Evolutionary conservation across 2,888 invertebrate species (phyloP).

Genomic region (Eulithis testata): DNA sequence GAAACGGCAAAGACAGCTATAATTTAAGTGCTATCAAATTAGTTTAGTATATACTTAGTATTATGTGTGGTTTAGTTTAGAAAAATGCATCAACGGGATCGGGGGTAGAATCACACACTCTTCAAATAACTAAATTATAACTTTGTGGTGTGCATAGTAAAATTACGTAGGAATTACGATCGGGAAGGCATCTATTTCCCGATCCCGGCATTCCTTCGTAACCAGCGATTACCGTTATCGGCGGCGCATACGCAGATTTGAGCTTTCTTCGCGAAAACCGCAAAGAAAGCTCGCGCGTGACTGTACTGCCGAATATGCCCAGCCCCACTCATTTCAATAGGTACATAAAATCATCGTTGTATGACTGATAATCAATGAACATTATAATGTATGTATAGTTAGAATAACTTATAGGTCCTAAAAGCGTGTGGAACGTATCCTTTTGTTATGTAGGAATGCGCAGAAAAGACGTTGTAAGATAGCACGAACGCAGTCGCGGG

Average conservation of each 20-base stretch:
- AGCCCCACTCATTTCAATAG: constrained; percentile 43
- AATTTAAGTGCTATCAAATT: too few relatives aligned
- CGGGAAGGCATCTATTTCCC: constrained; percentile 20
- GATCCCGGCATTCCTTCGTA: constrained; percentile 65
- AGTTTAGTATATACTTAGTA: too few relatives aligned
- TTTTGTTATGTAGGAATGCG: too few relatives aligned
- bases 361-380: background rate
- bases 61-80: too few relatives aligned
- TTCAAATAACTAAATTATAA: constrained; percentile 19
- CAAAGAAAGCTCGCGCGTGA: constrained; percentile 82
- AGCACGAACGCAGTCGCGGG: background rate
- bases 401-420: too few relatives aligned
- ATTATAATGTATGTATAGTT: too few relatives aligned
- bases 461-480: too few relatives aligned
- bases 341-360: background rate
- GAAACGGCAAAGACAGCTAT: too few relatives aligned
- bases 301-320: constrained; percentile 61
- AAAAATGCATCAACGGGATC: too few relatives aligned
- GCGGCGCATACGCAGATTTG: constrained; percentile 65
- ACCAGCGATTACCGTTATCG: constrained; percentile 76
- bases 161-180: constrained; percentile 18
- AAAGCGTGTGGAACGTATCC: too few relatives aligned
- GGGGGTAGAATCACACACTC: background rate
- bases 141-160: constrained; percentile 7
- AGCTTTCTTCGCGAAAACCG: constrained; percentile 70